Conservation (phyloP, 2,113 vertebrate genomes). For the Ptilorrhoa leucosticta region DNA sequence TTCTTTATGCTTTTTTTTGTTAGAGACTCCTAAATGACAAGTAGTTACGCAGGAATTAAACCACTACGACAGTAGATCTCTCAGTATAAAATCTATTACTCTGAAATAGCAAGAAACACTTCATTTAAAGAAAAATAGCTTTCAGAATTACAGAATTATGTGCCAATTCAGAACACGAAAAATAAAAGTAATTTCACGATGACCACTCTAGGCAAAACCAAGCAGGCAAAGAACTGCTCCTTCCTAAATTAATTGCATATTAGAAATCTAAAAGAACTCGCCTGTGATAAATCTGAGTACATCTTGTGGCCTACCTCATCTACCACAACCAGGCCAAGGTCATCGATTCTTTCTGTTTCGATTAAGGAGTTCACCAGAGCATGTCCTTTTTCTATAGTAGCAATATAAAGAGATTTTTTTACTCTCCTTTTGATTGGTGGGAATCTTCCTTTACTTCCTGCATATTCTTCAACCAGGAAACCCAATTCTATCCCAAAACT, state of each 20-base stretch:
- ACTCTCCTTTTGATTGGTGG: conserved; percentile 87
- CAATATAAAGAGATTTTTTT: conserved; percentile 84
- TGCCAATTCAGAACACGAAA: background rate
- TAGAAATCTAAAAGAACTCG: background rate
- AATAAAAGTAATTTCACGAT: background rate
- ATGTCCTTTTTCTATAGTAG: conserved; percentile 94
- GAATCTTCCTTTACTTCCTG: conserved; percentile 91
- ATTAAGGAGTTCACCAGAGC: conserved; percentile 92
- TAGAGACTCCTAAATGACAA: background rate
- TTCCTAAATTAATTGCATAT: background rate
- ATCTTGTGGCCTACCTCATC: conserved; percentile 83
- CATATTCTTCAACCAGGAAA: conserved; percentile 96
- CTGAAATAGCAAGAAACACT: background rate
- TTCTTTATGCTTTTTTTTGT: no score
- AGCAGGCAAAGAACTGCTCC: background rate
- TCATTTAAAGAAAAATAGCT: background rate
- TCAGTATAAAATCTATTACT: background rate
- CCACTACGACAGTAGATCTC: background rate
- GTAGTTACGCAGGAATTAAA: background rate
- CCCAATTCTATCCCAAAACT: conserved; percentile 89
- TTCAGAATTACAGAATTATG: background rate
- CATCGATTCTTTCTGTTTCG: conserved; percentile 75
- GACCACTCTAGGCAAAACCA: background rate
- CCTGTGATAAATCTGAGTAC: background rate
- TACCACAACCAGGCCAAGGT: conserved; percentile 88